Evolutionary conservation across 2,888 invertebrate genomes (phyloP), one percentile per base, ranked within the genome.

Genomic region (Iselma pallidipennis): DNA sequence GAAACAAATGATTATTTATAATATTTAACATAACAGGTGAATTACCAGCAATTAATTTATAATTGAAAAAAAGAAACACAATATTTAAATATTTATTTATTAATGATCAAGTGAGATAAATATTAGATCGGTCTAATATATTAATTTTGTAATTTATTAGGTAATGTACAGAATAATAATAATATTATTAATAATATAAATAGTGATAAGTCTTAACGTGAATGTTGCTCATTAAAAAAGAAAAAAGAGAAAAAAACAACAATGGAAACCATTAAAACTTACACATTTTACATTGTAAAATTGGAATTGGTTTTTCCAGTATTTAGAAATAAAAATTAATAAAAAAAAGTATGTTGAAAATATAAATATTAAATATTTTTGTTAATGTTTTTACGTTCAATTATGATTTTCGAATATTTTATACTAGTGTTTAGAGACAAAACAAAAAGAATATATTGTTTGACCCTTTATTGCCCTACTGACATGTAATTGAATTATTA

Each of bases 41-140:
- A n/a, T n/a, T n/a, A n/a, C 7, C 16, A 42, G 19, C 19, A 42
- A 42, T 9, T 42, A 3, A 42, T 14, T 14, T 19, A 16, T 42
- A 45, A 45, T n/a, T 31, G n/a, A n/a, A n/a, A n/a, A n/a, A n/a
- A n/a, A n/a, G n/a, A n/a, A n/a, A n/a, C n/a, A n/a, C n/a, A n/a
- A n/a, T n/a, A 63, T 37, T 54, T 45, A 37, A 48, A 52, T 68
- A 68, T 66, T 65, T 66, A 67, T 68, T 66, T 64, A 63, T 57
- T 66, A 62, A 68, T 55, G 49, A 62, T 23, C 54, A 68, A 71
- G 68, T 71, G 71, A 71, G 69, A 61, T 64, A 28, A 50, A 42
- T n/a, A 56, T 52, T 52, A 37, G 45, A 67, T 57, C 71, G 71
- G 71, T 71, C 71, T 71, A 71, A 71, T 68, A 62, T 68, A 65